phyloP scores from a whole-genome alignment of 2,888 invertebrate genomes.

The Alentia gelatinosa region DNA sequence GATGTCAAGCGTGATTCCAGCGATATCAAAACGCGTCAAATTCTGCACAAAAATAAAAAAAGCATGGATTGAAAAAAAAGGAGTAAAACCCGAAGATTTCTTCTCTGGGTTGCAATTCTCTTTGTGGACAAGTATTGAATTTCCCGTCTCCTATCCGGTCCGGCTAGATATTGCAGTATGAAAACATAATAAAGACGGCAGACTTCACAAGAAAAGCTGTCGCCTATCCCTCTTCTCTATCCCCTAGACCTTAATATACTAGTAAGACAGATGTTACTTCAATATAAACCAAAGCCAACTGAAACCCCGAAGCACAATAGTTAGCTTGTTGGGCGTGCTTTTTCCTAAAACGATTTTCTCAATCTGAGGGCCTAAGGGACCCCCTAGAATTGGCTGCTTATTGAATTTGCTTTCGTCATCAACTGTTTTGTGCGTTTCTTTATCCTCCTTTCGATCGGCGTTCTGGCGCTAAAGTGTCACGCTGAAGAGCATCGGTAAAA shows the following conservation, averaged over 20 bases:
- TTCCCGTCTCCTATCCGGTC: too few relatives aligned
- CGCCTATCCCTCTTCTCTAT: too few relatives aligned
- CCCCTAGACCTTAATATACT: too few relatives aligned
- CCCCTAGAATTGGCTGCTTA: constrained; percentile 33
- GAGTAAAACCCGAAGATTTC: too few relatives aligned
- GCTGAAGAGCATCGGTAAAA: not conserved
- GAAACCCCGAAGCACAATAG: not conserved
- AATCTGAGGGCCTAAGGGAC: not conserved
- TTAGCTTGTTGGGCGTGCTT: not conserved
- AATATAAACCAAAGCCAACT: too few relatives aligned
- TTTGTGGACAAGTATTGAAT: not conserved
- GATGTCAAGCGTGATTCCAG: not conserved
- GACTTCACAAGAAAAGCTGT: too few relatives aligned
- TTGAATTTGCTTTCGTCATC: constrained; percentile 35
- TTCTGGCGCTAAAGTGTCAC: constrained; percentile 12
- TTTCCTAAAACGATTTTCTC: not conserved
- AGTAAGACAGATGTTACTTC: too few relatives aligned
- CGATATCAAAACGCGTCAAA: constrained; percentile 1
- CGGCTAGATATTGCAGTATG: too few relatives aligned
- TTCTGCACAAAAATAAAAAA: too few relatives aligned
- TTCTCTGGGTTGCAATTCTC: not conserved
- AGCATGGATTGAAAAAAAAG: too few relatives aligned
- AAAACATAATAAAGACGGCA: too few relatives aligned
- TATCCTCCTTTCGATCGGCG: constrained; percentile 33
- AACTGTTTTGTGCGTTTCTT: constrained; percentile 25